Base-by-base conservation (phyloP, 2,888 invertebrate genomes). In the Uropetala carovei region DNA sequence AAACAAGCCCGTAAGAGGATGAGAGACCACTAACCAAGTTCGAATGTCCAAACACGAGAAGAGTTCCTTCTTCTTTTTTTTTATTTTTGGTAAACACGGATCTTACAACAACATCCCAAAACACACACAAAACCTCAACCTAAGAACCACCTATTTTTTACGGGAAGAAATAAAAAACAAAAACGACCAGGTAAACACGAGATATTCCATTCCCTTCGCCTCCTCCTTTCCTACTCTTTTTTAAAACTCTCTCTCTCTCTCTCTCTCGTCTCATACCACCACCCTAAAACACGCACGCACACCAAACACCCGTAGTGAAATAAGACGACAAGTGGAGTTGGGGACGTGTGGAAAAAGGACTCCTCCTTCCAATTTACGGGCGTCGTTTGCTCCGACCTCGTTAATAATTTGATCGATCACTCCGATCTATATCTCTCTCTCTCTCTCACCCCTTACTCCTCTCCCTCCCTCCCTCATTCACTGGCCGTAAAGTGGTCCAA, bases 351-450 rank as follows among this genome's bases (percentile, higher is more conserved):
- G 30, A 27, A 60, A 86, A 86, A 60, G 86, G 27, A 86, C 60
- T 13, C 57, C 82, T 82, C 82, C 85, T 60, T 86, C 86, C 86
- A 86, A 86, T 86, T 86, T 58, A 86, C 59, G 85, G 59, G 58
- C 85, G 59, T 86, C 60, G 30, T 60, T 60, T 59, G 86, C 86
- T 86, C 59, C 86, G 86, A 27, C 86, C 86, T 86, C 86, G 86
- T 86, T 86, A 86, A 86, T 86, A 86, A 86, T 86, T 86, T 86
- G 86, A 86, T 86, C 86, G 86, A 86, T 86, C 86, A 60, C 86
- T 86, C 22, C 27, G 86, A 86, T 86, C 60, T 59, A 59, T 86
- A 86, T 86, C 86, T 86, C 86, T 9, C 86, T 14, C 59, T n/a
- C 27, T 22, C 86, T 14, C n/a, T 22, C n/a, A 3, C 43, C 59